phyloP scores from a whole-genome alignment of 1,140 invertebrate genomes.

The Sesamia nonagrioides region DNA sequence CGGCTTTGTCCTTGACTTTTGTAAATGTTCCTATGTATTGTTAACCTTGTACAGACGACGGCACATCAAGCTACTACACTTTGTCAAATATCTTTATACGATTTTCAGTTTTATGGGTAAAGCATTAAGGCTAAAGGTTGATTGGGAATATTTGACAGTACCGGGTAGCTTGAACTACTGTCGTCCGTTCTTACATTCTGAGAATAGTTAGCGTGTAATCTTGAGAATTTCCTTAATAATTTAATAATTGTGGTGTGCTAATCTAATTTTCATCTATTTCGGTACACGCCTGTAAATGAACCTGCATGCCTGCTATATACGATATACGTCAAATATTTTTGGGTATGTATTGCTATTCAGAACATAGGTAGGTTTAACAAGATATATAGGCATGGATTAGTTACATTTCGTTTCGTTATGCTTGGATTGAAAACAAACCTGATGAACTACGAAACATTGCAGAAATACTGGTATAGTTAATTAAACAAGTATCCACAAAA shows the following conservation, averaged over 20 bases:
- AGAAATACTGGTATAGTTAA: no score
- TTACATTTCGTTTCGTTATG: not conserved
- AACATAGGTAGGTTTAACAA: not conserved
- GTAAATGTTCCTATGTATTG: not conserved
- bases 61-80: no score
- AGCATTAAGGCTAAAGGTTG: no score
- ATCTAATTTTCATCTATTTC: slow-evolving; percentile 31
- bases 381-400: not conserved
- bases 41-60: no score
- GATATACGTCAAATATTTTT: not conserved
- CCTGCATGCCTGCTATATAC: not conserved
- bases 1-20: not conserved
- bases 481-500: slow-evolving; percentile 11
- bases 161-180: no score
- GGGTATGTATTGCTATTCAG: not conserved
- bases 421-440: not conserved
- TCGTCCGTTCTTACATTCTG: slow-evolving; percentile 17
- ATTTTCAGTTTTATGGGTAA: no score
- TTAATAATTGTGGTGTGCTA: slow-evolving; percentile 28
- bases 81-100: no score
- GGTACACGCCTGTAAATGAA: slow-evolving; percentile 23
- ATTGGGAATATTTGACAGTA: no score
- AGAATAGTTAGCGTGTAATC: slow-evolving; percentile 2
- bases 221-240: slow-evolving; percentile 37
- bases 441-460: no score